Conservation (phyloP, 2,113 vertebrate genomes). For the Tetrax tetrax region DNA sequence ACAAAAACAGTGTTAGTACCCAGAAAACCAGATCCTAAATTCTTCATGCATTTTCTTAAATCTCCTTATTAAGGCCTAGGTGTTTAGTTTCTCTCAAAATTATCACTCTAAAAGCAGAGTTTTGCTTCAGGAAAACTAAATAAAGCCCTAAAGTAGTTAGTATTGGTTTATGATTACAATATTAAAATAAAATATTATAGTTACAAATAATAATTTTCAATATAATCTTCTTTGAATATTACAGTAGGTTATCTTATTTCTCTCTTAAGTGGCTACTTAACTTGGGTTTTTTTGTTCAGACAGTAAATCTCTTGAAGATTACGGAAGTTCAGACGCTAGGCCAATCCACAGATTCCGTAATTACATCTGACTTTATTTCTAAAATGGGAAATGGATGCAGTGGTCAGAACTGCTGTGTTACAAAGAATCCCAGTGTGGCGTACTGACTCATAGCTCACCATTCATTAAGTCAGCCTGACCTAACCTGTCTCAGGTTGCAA, state of each 20-base stretch:
- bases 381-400: background rate
- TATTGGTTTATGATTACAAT: background rate
- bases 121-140: background rate
- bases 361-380: background rate
- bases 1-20: accelerated
- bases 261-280: background rate
- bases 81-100: background rate
- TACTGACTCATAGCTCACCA: background rate
- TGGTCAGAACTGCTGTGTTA: background rate
- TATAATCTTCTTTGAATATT: background rate
- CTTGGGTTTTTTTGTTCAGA: background rate
- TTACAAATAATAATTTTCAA: background rate
- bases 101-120: background rate
- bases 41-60: background rate
- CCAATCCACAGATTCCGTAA: background rate
- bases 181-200: background rate
- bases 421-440: background rate
- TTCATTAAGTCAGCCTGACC: background rate
- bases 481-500: background rate
- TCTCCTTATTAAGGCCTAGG: background rate
- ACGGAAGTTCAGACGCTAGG: background rate
- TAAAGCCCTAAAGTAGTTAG: background rate
- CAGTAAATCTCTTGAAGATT: background rate
- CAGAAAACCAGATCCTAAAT: background rate
- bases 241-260: background rate